Conservation (phyloP, 2,113 vertebrate genomes). For the Dromaius novaehollandiae region DNA sequence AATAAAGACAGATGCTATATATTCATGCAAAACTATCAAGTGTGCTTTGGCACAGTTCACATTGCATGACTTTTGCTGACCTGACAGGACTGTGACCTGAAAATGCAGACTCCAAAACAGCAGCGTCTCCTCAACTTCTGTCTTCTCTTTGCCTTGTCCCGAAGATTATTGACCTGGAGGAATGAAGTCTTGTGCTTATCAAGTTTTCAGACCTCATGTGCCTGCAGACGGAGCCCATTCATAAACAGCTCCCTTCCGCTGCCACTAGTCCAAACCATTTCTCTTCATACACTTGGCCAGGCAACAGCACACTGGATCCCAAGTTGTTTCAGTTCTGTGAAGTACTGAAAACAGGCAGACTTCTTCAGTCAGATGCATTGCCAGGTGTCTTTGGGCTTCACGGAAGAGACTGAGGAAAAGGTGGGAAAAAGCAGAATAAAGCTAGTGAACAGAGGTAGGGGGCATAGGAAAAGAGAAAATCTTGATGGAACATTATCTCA, state of each 20-base stretch:
- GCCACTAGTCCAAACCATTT: neutral
- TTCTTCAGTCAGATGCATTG: neutral
- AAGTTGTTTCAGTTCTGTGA: neutral
- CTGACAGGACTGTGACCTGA: neutral
- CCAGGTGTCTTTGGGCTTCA: neutral
- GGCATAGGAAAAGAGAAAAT: neutral
- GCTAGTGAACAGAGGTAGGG: neutral
- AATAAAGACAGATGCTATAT: neutral
- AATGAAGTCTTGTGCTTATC: neutral
- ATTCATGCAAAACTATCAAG: neutral
- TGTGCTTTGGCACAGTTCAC: neutral
- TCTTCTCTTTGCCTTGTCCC: neutral
- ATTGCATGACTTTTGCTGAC: neutral
- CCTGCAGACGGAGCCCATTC: neutral
- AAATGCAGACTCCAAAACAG: neutral
- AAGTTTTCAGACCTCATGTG: neutral
- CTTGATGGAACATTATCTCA: neutral
- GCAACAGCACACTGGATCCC: neutral
- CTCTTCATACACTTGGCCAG: neutral
- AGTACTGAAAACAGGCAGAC: neutral
- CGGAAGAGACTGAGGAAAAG: neutral
- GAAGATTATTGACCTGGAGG: neutral
- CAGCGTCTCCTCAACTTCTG: neutral
- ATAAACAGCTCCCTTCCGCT: neutral
- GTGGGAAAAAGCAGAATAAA: neutral